phyloP scores from a whole-genome alignment of 2,797 vertebrate species.

The Naso thynnoides region DNA sequence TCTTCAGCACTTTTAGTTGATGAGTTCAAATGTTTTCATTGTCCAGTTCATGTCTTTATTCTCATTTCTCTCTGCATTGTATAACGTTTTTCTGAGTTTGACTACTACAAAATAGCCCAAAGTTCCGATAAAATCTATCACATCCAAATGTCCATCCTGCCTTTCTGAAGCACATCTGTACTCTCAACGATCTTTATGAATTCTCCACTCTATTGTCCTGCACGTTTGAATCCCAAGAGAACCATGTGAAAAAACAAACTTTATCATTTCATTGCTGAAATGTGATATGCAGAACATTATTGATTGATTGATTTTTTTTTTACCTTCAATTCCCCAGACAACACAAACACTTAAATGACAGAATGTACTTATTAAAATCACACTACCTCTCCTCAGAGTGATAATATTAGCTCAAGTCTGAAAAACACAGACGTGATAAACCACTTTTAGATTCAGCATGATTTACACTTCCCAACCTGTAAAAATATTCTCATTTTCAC shows the following conservation, averaged over 20 bases:
- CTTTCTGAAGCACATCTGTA: not conserved
- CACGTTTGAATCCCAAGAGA: not conserved
- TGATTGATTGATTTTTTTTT: not conserved
- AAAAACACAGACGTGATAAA: not conserved
- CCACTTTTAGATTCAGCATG: too few relatives aligned
- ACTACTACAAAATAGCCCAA: not conserved
- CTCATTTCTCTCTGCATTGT: not conserved
- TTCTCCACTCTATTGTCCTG: not conserved
- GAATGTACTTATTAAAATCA: not conserved
- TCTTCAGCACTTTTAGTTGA: conserved; percentile 9
- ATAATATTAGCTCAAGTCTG: not conserved
- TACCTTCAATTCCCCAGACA: not conserved
- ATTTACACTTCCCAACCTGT: not conserved
- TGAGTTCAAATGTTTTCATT: not conserved
- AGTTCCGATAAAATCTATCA: not conserved
- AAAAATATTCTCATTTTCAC: not conserved
- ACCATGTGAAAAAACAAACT: not conserved
- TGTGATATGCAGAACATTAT: not conserved
- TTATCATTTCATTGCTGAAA: not conserved
- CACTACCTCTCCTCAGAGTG: not conserved
- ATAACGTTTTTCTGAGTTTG: not conserved
- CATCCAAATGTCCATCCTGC: not conserved
- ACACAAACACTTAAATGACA: not conserved
- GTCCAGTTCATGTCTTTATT: not conserved
- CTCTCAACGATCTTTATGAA: not conserved